Conservation (phyloP, 2,888 invertebrate species). For the Sesamia inferens region DNA sequence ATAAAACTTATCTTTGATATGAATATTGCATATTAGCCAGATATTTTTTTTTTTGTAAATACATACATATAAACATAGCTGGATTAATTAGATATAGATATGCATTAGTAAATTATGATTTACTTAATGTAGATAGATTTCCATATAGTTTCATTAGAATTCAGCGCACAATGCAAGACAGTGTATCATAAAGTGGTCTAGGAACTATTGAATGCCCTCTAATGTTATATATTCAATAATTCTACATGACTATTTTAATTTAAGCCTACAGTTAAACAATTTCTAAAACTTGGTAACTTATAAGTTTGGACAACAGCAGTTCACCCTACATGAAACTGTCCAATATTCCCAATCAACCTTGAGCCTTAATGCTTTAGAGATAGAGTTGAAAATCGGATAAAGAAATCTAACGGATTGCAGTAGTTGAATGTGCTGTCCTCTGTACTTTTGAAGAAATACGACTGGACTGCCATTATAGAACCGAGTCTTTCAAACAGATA, state of each 20-base stretch:
- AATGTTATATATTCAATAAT: neutral
- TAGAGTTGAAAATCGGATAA: no score
- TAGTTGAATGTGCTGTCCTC: no score
- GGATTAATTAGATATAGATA: neutral
- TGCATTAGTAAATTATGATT: conserved; percentile 1
- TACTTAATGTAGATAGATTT: conserved; percentile 10
- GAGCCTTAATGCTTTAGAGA: no score
- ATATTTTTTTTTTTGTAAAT: conserved; percentile 5
- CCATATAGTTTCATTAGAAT: conserved; percentile 12
- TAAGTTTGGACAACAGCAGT: no score
- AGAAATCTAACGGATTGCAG: no score
- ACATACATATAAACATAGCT: neutral
- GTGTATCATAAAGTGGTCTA: neutral
- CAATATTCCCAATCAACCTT: no score
- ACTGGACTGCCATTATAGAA: neutral
- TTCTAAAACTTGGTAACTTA: neutral
- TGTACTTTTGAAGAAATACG: neutral
- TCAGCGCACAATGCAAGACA: neutral
- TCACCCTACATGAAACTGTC: no score
- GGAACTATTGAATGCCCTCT: neutral
- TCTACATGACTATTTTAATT: neutral
- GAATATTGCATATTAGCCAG: neutral
- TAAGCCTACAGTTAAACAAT: neutral
- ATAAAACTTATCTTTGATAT: neutral
- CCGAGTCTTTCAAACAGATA: neutral